phyloP scores from a whole-genome alignment of 2,888 invertebrate species.

The Coenonympha glycerion region DNA sequence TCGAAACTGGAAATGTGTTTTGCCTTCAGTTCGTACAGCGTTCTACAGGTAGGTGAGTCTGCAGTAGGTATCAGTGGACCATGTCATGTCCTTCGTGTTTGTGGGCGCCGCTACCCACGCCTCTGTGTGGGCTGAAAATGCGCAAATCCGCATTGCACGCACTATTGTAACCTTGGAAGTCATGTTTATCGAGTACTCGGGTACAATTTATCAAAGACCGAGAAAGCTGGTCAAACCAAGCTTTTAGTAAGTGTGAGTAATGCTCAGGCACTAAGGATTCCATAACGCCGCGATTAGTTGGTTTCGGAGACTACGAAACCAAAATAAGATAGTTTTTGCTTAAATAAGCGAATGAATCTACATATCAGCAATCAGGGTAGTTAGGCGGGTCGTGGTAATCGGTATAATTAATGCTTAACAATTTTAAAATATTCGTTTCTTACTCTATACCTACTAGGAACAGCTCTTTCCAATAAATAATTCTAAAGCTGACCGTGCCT shows the following conservation, averaged over 20 bases:
- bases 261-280: too few relatives aligned
- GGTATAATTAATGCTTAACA: too few relatives aligned
- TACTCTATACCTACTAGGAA: neutral
- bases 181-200: conserved; percentile 7
- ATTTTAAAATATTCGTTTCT: neutral
- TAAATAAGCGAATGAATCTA: neutral
- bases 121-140: conserved; percentile 46
- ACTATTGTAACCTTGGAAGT: conserved; percentile 46
- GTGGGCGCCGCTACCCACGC: conserved; percentile 44
- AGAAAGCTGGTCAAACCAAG: neutral
- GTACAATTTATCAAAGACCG: neutral
- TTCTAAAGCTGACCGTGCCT: neutral
- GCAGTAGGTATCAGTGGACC: conserved; percentile 27
- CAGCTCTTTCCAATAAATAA: neutral
- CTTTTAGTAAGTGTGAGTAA: too few relatives aligned
- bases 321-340: too few relatives aligned
- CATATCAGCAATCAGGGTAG: too few relatives aligned
- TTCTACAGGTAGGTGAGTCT: conserved; percentile 15
- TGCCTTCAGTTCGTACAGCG: neutral
- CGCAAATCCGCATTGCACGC: conserved; percentile 64
- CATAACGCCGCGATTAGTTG: too few relatives aligned
- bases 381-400: too few relatives aligned
- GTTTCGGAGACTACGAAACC: too few relatives aligned
- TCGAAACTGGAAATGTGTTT: conserved; percentile 15
- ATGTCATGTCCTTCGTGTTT: conserved; percentile 36